These are phyloP conservation scores for Callochromis pleurospilus DNA, from an alignment of 2,113 vertebrate genomes.

Conservation along the genomic window DNA sequence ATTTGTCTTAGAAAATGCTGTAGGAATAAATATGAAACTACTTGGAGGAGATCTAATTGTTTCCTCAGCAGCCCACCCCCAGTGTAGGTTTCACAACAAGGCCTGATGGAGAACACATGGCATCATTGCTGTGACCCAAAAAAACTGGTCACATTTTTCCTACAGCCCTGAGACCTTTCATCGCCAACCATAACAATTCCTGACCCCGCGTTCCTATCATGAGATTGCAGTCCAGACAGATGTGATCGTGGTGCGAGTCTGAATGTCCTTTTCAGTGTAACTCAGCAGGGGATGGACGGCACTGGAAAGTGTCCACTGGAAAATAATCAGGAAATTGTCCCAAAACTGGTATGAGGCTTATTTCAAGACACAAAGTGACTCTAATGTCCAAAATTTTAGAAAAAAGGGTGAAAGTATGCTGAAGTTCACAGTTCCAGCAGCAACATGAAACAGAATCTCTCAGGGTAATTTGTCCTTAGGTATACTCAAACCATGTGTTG, in stretches of 20 bases:
- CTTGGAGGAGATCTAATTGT: constrained; percentile 23
- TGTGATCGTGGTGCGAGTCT: background rate
- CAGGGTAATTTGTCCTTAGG: background rate
- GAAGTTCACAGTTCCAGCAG: background rate
- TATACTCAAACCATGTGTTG: background rate
- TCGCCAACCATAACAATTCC: background rate
- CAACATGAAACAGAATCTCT: background rate
- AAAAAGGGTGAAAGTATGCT: background rate
- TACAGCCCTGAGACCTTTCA: background rate
- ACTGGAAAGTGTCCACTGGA: background rate
- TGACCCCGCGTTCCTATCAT: background rate
- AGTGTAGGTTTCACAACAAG: constrained; percentile 20
- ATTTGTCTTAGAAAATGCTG: background rate
- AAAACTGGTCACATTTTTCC: constrained; percentile 21
- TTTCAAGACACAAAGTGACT: background rate
- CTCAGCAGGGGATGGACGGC: background rate
- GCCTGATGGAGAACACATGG: constrained; percentile 62
- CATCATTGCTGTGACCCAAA: constrained; percentile 11
- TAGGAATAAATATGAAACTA: background rate
- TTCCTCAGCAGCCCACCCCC: constrained; percentile 22
- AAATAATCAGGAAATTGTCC: background rate
- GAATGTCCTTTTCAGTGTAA: background rate
- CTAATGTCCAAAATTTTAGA: background rate
- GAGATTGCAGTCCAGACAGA: background rate
- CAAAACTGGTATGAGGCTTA: background rate